A percentile compares a stretch with the other conserved stretches of the same genome.
phyloP scores from a whole-genome alignment of 35 echinoderm and acorn worm species.

The Hemicentrotus pulcherrimus region DNA sequence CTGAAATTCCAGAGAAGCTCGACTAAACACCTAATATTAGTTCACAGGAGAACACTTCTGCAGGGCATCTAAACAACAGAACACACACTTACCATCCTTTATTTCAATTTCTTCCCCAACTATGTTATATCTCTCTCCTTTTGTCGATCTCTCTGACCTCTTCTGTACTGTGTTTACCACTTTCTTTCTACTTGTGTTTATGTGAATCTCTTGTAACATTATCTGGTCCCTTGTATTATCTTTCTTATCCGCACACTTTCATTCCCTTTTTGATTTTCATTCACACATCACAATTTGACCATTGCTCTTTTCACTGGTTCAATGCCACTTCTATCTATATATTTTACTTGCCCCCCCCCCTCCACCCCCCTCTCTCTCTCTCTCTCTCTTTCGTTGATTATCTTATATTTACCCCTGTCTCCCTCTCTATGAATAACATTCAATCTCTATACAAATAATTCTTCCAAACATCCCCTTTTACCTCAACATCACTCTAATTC shows the following conservation, averaged over 20 bases:
- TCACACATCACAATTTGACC: background rate
- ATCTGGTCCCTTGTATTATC: too few species aligned
- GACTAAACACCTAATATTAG: background rate
- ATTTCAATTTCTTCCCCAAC: slow-evolving; percentile 32
- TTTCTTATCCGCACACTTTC: background rate
- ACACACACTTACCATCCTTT: slow-evolving; percentile 9
- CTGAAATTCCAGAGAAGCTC: background rate
- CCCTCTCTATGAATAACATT: background rate
- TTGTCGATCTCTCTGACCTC: background rate
- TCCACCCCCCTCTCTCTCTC: background rate
- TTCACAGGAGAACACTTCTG: background rate
- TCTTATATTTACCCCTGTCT: background rate
- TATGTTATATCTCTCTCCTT: background rate
- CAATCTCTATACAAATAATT: too few species aligned
- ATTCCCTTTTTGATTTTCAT: background rate
- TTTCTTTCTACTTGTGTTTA: background rate
- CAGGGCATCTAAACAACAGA: background rate
- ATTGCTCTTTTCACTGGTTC: too few species aligned
- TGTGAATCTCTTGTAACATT: background rate
- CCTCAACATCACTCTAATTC: background rate
- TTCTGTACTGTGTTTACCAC: background rate
- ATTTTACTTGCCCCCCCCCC: background rate
- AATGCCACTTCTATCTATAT: background rate
- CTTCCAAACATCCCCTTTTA: background rate
- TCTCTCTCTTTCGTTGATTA: background rate